A percentile compares a stretch with the other conserved stretches of the same genome.
phyloP scores from a whole-genome alignment of 1,140 invertebrate genomes.

The Musca domestica region DNA sequence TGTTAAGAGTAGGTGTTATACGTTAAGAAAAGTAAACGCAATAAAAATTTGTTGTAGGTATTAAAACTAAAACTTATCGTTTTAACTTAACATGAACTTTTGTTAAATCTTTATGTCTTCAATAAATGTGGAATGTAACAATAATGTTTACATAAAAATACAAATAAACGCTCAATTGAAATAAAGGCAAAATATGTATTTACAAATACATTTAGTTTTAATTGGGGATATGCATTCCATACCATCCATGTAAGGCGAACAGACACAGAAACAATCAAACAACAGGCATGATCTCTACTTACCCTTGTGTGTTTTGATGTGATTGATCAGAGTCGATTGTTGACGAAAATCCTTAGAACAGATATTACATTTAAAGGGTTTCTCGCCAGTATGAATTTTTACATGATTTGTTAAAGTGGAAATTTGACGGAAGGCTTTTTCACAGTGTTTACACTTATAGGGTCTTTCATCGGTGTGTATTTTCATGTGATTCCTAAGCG shows the following conservation, averaged over 20 bases:
- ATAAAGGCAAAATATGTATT: too few species aligned
- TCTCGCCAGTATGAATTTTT: constrained; percentile 52
- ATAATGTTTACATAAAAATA: too few species aligned
- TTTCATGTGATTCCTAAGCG: constrained; percentile 54
- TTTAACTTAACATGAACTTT: too few species aligned
- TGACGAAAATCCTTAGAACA: constrained; percentile 52
- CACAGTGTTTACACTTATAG: constrained; percentile 53
- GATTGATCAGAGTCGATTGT: constrained; percentile 51
- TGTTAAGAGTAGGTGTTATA: too few species aligned
- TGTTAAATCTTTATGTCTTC: too few species aligned
- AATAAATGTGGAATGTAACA: too few species aligned
- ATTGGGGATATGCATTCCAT: too few species aligned
- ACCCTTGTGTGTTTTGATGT: constrained; percentile 54
- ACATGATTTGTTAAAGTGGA: constrained; percentile 53
- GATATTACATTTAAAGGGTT: constrained; percentile 51
- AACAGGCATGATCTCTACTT: constrained; percentile 28
- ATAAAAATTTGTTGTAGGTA: too few species aligned
- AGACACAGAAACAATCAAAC: not conserved
- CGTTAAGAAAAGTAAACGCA: too few species aligned
- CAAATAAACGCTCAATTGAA: too few species aligned
- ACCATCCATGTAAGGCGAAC: not conserved
- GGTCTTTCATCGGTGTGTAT: constrained; percentile 52
- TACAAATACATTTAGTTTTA: too few species aligned
- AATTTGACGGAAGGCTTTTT: constrained; percentile 50
- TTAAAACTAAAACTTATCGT: too few species aligned